These are phyloP conservation scores for Glyphotaelius pellucidus DNA, from an alignment of 2,888 invertebrate species.

Conservation along the genomic window DNA sequence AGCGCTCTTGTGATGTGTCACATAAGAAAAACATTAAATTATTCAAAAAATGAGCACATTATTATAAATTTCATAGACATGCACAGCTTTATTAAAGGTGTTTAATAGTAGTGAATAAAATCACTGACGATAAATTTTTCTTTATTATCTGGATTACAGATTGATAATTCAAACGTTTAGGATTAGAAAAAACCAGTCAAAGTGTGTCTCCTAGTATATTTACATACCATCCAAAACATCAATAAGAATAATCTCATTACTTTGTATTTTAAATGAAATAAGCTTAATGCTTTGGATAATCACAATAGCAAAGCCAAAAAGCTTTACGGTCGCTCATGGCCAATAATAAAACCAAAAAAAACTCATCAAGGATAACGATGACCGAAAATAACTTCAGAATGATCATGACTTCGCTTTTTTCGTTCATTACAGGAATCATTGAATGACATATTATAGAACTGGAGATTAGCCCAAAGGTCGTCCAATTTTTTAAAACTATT, in stretches of 20 bases:
- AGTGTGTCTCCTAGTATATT: background rate
- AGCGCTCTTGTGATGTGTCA: no score
- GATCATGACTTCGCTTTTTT: background rate
- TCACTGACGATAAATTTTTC: background rate
- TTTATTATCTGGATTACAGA: no score
- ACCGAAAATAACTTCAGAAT: background rate
- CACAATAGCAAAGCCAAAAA: background rate
- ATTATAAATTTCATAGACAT: no score
- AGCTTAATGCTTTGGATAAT: background rate
- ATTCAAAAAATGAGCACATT: no score
- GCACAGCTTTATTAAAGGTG: no score
- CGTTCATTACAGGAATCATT: background rate
- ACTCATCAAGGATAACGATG: background rate
- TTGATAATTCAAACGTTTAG: no score
- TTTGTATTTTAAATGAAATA: background rate
- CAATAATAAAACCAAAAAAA: background rate
- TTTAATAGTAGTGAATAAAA: background rate
- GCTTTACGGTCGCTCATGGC: background rate
- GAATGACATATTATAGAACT: background rate
- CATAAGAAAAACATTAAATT: no score
- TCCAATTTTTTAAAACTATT: background rate
- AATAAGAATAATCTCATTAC: background rate
- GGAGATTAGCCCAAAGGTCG: background rate
- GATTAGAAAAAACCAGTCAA: background rate
- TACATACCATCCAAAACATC: background rate